Conservation (phyloP, 2,888 invertebrate species). For the Alloplasta piceator region DNA sequence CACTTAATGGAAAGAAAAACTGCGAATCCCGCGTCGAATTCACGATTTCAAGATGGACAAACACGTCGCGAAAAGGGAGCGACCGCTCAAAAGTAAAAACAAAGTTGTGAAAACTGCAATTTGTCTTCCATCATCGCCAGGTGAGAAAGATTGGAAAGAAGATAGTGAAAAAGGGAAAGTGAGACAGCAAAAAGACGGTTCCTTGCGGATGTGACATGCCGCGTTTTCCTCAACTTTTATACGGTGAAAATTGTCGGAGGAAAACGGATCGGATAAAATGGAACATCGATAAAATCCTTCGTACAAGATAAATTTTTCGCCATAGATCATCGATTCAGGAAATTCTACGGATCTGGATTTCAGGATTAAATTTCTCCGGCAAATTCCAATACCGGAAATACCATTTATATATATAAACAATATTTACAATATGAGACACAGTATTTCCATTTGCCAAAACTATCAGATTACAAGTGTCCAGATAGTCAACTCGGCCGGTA, state of each 20-base stretch:
- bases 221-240: conserved; percentile 27
- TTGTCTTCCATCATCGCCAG: conserved; percentile 60
- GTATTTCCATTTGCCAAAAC: too few relatives aligned
- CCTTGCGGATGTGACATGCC: conserved; percentile 40
- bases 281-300: too few relatives aligned
- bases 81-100: conserved; percentile 36
- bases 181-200: conserved; percentile 15
- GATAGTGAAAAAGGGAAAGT: too few relatives aligned
- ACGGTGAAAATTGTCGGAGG: background rate
- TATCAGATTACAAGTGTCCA: too few relatives aligned
- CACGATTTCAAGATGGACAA: conserved; percentile 22
- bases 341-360: too few relatives aligned
- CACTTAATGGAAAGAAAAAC: background rate
- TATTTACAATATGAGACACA: too few relatives aligned
- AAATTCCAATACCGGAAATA: too few relatives aligned
- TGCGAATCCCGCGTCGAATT: conserved; percentile 7
- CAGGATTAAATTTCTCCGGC: too few relatives aligned
- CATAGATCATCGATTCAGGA: too few relatives aligned
- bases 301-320: too few relatives aligned
- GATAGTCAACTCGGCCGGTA: too few relatives aligned
- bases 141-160: conserved; percentile 16
- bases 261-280: background rate
- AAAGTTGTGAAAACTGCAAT: conserved; percentile 58
- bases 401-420: too few relatives aligned
- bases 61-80: background rate